These are phyloP conservation scores for Apamea monoglypha DNA, from an alignment of 2,888 invertebrate species.

Conservation along the genomic window DNA sequence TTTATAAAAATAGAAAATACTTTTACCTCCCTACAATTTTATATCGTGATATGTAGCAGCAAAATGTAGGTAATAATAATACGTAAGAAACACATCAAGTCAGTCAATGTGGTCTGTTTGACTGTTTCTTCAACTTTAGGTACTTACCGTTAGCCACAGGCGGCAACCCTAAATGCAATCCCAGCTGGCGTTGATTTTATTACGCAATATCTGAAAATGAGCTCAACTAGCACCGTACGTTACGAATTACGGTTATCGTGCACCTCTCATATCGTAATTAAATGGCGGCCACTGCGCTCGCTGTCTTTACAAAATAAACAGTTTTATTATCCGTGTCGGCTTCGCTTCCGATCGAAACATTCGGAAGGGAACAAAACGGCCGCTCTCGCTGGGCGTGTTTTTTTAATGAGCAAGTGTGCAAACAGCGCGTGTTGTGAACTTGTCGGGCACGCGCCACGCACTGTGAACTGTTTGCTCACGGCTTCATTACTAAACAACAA, in stretches of 20 bases:
- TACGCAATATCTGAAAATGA: conserved; percentile 47
- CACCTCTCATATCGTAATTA: conserved; percentile 28
- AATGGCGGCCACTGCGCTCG: conserved; percentile 7
- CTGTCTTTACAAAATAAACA: conserved; percentile 18
- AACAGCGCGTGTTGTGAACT: conserved; percentile 1
- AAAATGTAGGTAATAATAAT: not conserved
- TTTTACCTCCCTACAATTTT: not conserved
- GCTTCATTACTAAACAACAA: conserved; percentile 1
- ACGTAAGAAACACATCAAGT: not conserved
- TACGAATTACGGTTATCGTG: conserved; percentile 25
- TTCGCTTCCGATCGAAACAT: not conserved
- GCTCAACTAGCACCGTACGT: conserved; percentile 7
- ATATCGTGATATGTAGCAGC: not conserved
- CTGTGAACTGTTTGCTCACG: not conserved
- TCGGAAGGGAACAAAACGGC: conserved; percentile 3
- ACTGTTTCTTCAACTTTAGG: not conserved
- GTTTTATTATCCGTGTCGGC: not conserved
- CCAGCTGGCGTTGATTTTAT: conserved; percentile 44
- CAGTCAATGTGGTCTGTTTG: not conserved
- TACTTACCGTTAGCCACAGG: conserved; percentile 4
- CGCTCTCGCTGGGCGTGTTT: not conserved
- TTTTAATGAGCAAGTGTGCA: not conserved
- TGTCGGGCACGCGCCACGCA: not conserved
- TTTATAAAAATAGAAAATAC: not conserved
- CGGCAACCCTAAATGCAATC: conserved; percentile 37